Percentiles rank a stretch among this genome's conserved stretches.
phyloP scores from a whole-genome alignment of 2,888 invertebrate species.

The Tenthredo mesomela region DNA sequence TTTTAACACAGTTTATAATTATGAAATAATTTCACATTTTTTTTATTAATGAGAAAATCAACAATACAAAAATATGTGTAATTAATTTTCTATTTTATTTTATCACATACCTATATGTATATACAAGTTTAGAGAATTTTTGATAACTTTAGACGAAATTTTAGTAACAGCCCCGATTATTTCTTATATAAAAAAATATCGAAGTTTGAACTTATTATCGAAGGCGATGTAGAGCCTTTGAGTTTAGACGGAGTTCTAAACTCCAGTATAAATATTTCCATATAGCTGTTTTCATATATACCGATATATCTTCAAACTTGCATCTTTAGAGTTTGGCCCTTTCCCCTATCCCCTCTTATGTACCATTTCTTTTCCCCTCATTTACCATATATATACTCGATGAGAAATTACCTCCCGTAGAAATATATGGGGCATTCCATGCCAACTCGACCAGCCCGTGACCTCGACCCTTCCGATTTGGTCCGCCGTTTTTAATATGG shows the following conservation, averaged over 20 bases:
- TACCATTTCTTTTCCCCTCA: neutral
- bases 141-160: neutral
- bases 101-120: neutral
- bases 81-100: neutral
- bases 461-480: no score
- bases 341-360: neutral
- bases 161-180: neutral
- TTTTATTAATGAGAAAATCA: neutral
- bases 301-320: constrained; percentile 16
- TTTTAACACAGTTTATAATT: neutral
- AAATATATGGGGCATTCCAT: no score
- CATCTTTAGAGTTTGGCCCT: constrained; percentile 12
- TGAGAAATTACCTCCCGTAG: constrained; percentile 1
- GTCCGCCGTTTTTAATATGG: no score
- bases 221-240: neutral
- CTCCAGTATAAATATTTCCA: neutral
- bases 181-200: neutral
- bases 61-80: neutral
- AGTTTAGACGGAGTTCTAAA: constrained; percentile 2
- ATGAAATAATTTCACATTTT: neutral
- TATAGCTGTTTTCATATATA: neutral
- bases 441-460: no score
- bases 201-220: neutral
- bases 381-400: neutral
- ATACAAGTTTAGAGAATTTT: neutral